Evolutionary conservation across 2,888 invertebrate genomes (phyloP), one percentile per base, ranked within the genome.

Genomic region (Aphidoletes aphidimyza): DNA sequence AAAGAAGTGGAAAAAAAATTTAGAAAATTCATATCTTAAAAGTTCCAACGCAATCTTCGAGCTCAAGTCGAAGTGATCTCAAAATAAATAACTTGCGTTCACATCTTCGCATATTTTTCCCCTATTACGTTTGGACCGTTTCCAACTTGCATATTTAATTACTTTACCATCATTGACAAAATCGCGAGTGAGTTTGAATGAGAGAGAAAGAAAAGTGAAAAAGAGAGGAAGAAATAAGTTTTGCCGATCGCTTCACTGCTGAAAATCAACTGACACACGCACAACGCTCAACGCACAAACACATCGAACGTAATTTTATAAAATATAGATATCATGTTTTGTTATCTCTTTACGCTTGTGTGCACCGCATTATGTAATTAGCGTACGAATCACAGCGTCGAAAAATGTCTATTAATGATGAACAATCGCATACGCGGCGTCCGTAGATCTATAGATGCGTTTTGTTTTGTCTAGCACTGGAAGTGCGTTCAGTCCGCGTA

Each of bases 351-450:
- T 37, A 81, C 37, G 81, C 81, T 81, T 81, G 37, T 81, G 81
- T 81, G 81, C 81, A 81, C 81, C 37, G 81, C 81, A 81, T 81
- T 81, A 81, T 81, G 36, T 81, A 81, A 81, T 81, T 81, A 81
- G 81, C 37, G 36, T 81, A 22, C 37, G 81, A 37, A 81, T 37
- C n/a, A 69, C 69, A 69, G 69, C 69, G 69, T 14, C 30, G 69
- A 69, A 69, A 69, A 69, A 69, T 69, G 69, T 69, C 69, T 69
- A 69, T 69, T 30, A 69, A 69, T 69, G 69, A 69, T 30, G 69
- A 69, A 69, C 69, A 8, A 0, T 54, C 19, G 47, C 2, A 2
- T 47, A 17, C 17, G 2, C 47, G 3, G n/a, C 19, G 8, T 47
- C 47, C 2, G 47, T 17, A 19, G 3, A 22, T 54, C 22, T 54